Percentiles rank a stretch among this genome's conserved stretches.
phyloP scores from a whole-genome alignment of 1,140 invertebrate genomes.

The Calycopis cecrops region DNA sequence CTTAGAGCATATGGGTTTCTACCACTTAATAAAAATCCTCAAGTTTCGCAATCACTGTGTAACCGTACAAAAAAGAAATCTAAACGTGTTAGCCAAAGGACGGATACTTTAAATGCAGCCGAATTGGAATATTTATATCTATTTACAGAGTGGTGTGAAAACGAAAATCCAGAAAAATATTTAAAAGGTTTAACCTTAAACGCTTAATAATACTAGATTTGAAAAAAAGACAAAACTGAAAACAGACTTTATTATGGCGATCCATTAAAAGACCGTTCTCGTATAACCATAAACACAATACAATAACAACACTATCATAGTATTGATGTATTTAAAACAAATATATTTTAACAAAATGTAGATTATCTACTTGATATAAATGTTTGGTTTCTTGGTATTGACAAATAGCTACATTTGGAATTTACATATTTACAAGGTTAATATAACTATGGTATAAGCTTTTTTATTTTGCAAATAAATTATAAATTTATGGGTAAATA shows the following conservation, averaged over 20 bases:
- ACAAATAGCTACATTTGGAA: conserved; percentile 59
- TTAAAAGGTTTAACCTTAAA: conserved; percentile 33
- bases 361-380: conserved; percentile 61
- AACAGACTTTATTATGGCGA: conserved; percentile 65
- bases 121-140: conserved; percentile 51
- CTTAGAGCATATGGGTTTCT: conserved; percentile 36
- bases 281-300: conserved; percentile 56
- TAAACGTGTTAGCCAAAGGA: conserved; percentile 15
- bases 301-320: conserved; percentile 37
- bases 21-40: conserved; percentile 12
- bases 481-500: conserved; percentile 48
- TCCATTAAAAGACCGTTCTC: conserved; percentile 56
- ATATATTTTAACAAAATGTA: conserved; percentile 67
- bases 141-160: conserved; percentile 56
- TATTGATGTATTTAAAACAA: conserved; percentile 55
- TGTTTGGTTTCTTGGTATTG: conserved; percentile 72
- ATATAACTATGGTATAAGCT: conserved; percentile 64
- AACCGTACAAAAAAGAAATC: neutral
- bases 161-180: conserved; percentile 43
- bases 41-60: neutral
- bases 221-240: conserved; percentile 37
- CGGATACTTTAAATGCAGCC: conserved; percentile 31
- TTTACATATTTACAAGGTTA: conserved; percentile 70
- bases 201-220: neutral
- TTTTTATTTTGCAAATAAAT: conserved; percentile 44